A percentile compares a stretch with the other conserved stretches of the same genome.
These are phyloP conservation scores for Pogonocichla stellata DNA, from an alignment of 2,113 vertebrate genomes.

Conservation along the genomic window DNA sequence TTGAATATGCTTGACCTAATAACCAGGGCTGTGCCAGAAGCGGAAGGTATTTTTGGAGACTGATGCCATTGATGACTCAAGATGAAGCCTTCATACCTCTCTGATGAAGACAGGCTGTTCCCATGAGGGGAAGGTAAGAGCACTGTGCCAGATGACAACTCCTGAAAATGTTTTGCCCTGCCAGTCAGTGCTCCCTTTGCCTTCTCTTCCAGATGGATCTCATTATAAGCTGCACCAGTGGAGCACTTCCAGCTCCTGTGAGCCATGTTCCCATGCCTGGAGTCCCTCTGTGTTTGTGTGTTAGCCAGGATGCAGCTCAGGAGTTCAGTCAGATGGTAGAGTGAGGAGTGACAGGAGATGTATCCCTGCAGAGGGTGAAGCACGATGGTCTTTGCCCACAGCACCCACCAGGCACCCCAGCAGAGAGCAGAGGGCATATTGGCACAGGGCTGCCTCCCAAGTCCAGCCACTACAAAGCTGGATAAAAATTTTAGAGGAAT, in stretches of 20 bases:
- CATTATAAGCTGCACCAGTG: background rate
- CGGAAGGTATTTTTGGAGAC: background rate
- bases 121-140: background rate
- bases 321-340: background rate
- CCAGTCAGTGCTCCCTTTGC: background rate
- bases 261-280: background rate
- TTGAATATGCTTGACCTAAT: background rate
- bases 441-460: background rate
- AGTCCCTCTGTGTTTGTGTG: background rate
- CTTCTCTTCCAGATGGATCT: background rate
- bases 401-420: background rate
- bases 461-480: background rate
- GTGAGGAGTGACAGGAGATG: background rate
- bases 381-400: accelerated
- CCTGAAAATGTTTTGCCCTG: background rate
- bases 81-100: background rate
- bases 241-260: background rate
- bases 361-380: background rate
- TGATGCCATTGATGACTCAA: background rate
- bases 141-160: background rate
- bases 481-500: background rate
- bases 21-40: background rate
- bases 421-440: background rate
- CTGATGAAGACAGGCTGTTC: background rate
- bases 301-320: background rate